Conservation (phyloP, 2,113 vertebrate species). For the Pleuronectes platessa region DNA sequence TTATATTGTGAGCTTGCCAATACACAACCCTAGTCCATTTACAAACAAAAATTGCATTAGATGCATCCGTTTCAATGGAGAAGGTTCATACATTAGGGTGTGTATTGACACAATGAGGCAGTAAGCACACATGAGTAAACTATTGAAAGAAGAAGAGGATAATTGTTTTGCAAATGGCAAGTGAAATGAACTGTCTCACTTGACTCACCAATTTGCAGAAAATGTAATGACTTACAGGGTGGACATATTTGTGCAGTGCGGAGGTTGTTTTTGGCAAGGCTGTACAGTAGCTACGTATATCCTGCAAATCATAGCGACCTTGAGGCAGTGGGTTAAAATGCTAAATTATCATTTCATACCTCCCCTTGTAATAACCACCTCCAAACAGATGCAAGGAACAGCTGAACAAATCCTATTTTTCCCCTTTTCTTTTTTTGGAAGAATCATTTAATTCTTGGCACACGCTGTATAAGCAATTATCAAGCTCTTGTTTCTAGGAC, state of each 20-base stretch:
- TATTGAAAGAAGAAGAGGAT: neutral
- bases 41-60: too few species aligned
- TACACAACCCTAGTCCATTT: too few species aligned
- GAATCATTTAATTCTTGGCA: constrained; percentile 20
- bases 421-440: neutral
- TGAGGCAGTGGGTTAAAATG: constrained; percentile 19
- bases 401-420: neutral
- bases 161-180: constrained; percentile 8
- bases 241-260: constrained; percentile 12
- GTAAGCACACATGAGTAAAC: constrained; percentile 16
- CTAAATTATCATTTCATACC: constrained; percentile 15
- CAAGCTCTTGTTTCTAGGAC: constrained; percentile 16
- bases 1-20: too few species aligned
- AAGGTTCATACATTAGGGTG: too few species aligned
- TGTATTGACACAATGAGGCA: neutral
- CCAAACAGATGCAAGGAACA: constrained; percentile 4
- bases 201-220: neutral
- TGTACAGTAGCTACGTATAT: constrained; percentile 1
- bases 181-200: neutral
- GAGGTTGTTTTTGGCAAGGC: constrained; percentile 10
- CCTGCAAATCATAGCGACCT: constrained; percentile 25
- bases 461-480: neutral
- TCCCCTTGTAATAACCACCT: constrained; percentile 18
- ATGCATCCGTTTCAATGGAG: too few species aligned
- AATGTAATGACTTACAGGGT: neutral